Evolutionary conservation across 2,113 vertebrate genomes (phyloP).

Genomic region (Oxygymnocypris stewartii): DNA sequence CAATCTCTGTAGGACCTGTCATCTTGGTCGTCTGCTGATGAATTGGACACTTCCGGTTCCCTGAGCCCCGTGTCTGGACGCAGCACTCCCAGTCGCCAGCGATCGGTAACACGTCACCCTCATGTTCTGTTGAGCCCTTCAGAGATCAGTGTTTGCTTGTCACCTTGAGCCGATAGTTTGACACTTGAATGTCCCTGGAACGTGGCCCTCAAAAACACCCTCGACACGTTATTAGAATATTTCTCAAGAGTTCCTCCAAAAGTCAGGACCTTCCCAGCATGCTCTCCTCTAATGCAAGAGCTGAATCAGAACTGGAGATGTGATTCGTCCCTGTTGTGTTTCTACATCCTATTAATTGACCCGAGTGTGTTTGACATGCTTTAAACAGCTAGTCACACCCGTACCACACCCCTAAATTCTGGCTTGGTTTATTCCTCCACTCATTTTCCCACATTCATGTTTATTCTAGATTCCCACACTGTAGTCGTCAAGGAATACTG

Average conservation of each 20-base stretch:
- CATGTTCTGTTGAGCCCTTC: slow-evolving; percentile 45
- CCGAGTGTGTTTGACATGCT: slow-evolving; percentile 66
- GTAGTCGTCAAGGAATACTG: slow-evolving; percentile 84
- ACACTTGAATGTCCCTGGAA: slow-evolving; percentile 51
- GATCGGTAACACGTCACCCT: slow-evolving; percentile 83
- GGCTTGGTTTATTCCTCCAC: slow-evolving; percentile 68
- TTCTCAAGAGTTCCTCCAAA: slow-evolving; percentile 59
- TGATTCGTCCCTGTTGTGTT: slow-evolving; percentile 47
- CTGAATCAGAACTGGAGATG: slow-evolving; percentile 44
- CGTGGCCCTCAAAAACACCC: slow-evolving; percentile 63
- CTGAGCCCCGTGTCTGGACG: slow-evolving; percentile 91
- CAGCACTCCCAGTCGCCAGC: slow-evolving; percentile 88
- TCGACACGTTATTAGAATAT: slow-evolving; percentile 59
- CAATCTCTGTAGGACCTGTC: slow-evolving; percentile 83
- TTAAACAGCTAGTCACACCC: slow-evolving; percentile 68
- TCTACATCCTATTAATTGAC: slow-evolving; percentile 60
- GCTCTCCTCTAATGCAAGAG: slow-evolving; percentile 58
- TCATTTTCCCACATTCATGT: slow-evolving; percentile 74
- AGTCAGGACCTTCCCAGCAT: slow-evolving; percentile 58
- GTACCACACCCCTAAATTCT: slow-evolving; percentile 69
- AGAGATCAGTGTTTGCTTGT: slow-evolving; percentile 53
- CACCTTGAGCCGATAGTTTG: slow-evolving; percentile 39
- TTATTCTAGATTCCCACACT: slow-evolving; percentile 76
- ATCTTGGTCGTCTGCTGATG: slow-evolving; percentile 95
- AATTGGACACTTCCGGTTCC: slow-evolving; percentile 92